These are phyloP conservation scores for Aurelia coerulea DNA, from an alignment of 30 jellyfish, hydroid and myxozoan species.

Conservation along the genomic window DNA sequence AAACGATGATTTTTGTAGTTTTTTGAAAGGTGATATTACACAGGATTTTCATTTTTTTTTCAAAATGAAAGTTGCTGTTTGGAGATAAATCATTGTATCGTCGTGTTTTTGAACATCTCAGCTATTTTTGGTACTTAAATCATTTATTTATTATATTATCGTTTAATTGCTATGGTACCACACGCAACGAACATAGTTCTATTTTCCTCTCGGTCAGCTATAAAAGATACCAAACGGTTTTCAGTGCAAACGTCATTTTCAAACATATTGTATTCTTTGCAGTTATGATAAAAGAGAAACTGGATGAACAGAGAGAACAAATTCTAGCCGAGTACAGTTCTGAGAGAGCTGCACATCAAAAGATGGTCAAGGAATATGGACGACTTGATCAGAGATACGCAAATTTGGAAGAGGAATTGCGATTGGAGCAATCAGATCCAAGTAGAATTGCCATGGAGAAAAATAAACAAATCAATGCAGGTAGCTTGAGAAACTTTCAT, in stretches of 20 bases:
- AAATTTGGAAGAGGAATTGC: slow-evolving; percentile 79
- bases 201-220: too few species aligned
- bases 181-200: too few species aligned
- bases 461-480: slow-evolving; percentile 51
- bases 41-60: too few species aligned
- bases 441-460: slow-evolving; percentile 61
- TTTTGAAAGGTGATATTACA: too few species aligned
- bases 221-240: background rate
- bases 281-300: slow-evolving; percentile 46
- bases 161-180: too few species aligned
- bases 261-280: background rate
- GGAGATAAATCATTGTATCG: too few species aligned
- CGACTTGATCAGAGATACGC: slow-evolving; percentile 84
- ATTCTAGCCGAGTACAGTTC: slow-evolving; percentile 64
- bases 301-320: slow-evolving; percentile 76
- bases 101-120: too few species aligned
- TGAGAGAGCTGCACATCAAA: slow-evolving; percentile 89
- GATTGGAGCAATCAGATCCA: slow-evolving; percentile 72
- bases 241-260: too few species aligned
- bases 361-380: slow-evolving; percentile 87
- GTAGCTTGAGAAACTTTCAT: background rate
- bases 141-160: too few species aligned
- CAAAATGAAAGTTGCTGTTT: too few species aligned
- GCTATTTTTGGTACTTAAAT: too few species aligned
- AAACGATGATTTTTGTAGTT: too few species aligned